Percentiles rank a stretch among this genome's conserved stretches.
phyloP scores from a whole-genome alignment of 1,140 invertebrate genomes.

The Macrosteles quadrilineatus region DNA sequence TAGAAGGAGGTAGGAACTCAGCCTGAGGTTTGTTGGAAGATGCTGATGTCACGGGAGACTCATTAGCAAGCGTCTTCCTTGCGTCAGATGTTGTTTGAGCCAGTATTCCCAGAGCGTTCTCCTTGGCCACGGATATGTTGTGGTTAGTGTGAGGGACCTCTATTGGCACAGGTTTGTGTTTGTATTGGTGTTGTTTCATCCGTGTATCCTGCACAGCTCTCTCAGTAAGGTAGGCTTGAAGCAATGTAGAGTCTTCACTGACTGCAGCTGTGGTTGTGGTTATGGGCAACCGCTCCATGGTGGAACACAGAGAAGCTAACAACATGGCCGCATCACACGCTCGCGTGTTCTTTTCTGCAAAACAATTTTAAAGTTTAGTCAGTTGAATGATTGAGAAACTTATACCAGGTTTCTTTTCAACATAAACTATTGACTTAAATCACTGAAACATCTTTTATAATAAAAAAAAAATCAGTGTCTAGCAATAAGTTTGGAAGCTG shows the following conservation, averaged over 20 bases:
- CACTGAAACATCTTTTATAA: no score
- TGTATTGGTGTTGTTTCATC: conserved; percentile 64
- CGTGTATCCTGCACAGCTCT: conserved; percentile 70
- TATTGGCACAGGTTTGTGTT: conserved; percentile 25
- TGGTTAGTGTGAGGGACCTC: not conserved
- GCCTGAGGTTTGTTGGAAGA: conserved; percentile 49
- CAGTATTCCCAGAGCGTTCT: conserved; percentile 36
- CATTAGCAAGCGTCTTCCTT: not conserved
- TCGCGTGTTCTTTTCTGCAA: conserved; percentile 59
- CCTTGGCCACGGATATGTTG: conserved; percentile 23
- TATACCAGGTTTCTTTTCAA: no score
- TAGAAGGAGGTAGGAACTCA: conserved; percentile 54
- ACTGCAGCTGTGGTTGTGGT: conserved; percentile 56
- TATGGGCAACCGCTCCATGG: conserved; percentile 61
- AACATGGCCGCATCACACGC: conserved; percentile 60
- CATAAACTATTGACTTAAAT: no score
- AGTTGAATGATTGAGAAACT: no score
- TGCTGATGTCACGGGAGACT: not conserved
- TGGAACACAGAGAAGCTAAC: conserved; percentile 63
- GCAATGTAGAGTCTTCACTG: conserved; percentile 58
- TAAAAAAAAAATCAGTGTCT: no score
- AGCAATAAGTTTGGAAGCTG: no score
- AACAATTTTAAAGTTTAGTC: no score
- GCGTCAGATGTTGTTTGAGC: conserved; percentile 30
- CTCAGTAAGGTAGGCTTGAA: conserved; percentile 75